Base-by-base conservation (phyloP, 2,113 vertebrate genomes). In the Nothobranchius furzeri region DNA sequence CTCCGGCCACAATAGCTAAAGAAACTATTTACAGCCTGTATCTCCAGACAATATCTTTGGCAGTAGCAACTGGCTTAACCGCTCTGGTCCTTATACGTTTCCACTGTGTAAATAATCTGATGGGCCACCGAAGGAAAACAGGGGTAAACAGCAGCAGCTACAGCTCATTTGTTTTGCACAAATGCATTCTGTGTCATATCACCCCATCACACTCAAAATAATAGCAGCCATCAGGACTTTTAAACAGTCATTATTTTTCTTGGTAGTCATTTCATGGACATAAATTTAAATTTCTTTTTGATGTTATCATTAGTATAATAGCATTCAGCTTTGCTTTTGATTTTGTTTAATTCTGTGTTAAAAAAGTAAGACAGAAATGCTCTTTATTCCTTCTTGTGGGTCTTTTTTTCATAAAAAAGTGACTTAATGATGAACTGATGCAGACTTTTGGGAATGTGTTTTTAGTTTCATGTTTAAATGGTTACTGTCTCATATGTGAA, bases 1-100 rank as follows among this genome's bases (percentile, higher is more conserved):
- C 53, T 60, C 36, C 69, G 75, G 64, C 82, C 84, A 71, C 76
- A 86, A 75, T 35, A 77, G 82, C 78, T 73, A 86, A 87, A 83
- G 56, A 83, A 86, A 79, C 76, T 83, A 71, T 87, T 85, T 76
- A 42, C 51, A 67, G 68, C n/a, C 58, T 64, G 60, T 88, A 90
- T 92, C 87, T 85, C 80, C 89, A 88, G 89, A 90, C 87, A 69
- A 62, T 90, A 91, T 92, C 92, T 89, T 89, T 90, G 89, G 90
- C 91, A 77, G 75, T 78, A 87, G 79, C 81, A 75, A 70, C 82
- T 81, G 67, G 62, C 77, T 85, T 86, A 87, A 89, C 85, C 90
- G 77, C 77, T 81, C 81, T 70, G 75, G 54, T 88, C 83, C 90
- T 88, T 89, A 88, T 88, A 88, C 84, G 81, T 85, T 88, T 91